Base-by-base conservation (phyloP, 2,888 invertebrate species). In the Hyles lineata region DNA sequence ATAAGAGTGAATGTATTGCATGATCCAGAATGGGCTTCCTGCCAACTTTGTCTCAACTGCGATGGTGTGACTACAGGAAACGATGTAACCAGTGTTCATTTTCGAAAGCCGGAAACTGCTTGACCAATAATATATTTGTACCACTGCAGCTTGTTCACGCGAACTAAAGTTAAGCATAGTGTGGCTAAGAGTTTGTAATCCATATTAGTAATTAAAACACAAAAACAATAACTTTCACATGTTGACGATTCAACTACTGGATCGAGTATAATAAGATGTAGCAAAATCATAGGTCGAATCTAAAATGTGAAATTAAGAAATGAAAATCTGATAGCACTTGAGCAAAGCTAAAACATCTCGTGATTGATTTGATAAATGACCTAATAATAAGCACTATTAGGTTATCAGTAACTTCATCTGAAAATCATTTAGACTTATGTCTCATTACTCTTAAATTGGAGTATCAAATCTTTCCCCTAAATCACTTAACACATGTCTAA, bases 121-220 rank as follows among this genome's bases (percentile, higher is more conserved):
- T n/a, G 43, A 21, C 23, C 67, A 50, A 50, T 67, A 67, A 63
- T 43, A 67, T 43, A 67, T 67, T 15, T 43, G 43, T 67, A 17
- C 21, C 23, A 67, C 17, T 23, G 32, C 21, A 50, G 9, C 25
- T 35, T 11, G n/a, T 35, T 21, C 29, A 58, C 21, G 21, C 70
- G 32, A 58, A 50, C 69, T 21, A 50, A 5, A 35, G 21, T 3
- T 43, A 23, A 11, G n/a, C 52, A 19, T 25, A 8, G 50, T n/a
- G 19, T 9, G 25, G n/a, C 29, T 55, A 55, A n/a, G 55, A 17
- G 55, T 15, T 43, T 15, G 43, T 15, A 43, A 59, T 59, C 23
- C n/a, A 59, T 59, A 11, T 21, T 59, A 9, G 9, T 29, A 2
- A 59, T 21, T 21, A 9, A n/a, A 59, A n/a, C 15, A 15, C 43